Base-by-base conservation (phyloP, 2,797 vertebrate species). In the Pyrrhura leucotis region DNA sequence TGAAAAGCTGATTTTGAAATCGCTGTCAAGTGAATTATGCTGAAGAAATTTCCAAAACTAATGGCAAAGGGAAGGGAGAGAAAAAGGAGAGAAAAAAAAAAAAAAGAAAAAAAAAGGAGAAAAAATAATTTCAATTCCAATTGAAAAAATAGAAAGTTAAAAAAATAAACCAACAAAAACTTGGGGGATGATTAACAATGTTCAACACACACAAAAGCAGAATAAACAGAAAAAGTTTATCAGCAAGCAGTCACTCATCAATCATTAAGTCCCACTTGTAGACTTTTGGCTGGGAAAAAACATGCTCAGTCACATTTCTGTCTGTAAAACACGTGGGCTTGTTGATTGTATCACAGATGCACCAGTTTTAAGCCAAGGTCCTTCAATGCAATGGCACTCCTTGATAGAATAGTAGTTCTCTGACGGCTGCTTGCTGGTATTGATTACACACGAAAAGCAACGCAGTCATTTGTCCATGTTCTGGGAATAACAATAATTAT, bases 191-290 rank as follows among this genome's bases (percentile, higher is more conserved):
- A 86, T 78, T 91, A 95, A 73, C 1, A 0, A 73, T 22, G 98
- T 97, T 96, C 97, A 97, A 92, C 16, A 69, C 96, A 93, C 96
- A 94, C 81, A 90, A 88, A 88, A 97, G 90, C 81, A 95, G 96
- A 98, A 97, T 96, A 93, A 97, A 96, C 96, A 94, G 93, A 96
- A 95, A 91, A 94, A 96, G 95, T 88, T 82, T 94, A 95, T 97
- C 80, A 96, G 97, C 94, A 89, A 83, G 96, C 90, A 97, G 96
- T 97, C 97, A 97, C 95, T 98, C 98, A 98, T 98, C 97, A 97
- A 98, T 98, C 98, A 98, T 97, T 94, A 95, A 94, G 96, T 98
- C 97, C 98, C 98, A 25, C 96, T 96, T 94, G 95, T 96, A 97
- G 96, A 98, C 95, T 96, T 97, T 74, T 94, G 98, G 97, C 96